A percentile compares a stretch with the other conserved stretches of the same genome.
Conservation (phyloP, 2,888 invertebrate genomes). For the Hemithea aestivaria region DNA sequence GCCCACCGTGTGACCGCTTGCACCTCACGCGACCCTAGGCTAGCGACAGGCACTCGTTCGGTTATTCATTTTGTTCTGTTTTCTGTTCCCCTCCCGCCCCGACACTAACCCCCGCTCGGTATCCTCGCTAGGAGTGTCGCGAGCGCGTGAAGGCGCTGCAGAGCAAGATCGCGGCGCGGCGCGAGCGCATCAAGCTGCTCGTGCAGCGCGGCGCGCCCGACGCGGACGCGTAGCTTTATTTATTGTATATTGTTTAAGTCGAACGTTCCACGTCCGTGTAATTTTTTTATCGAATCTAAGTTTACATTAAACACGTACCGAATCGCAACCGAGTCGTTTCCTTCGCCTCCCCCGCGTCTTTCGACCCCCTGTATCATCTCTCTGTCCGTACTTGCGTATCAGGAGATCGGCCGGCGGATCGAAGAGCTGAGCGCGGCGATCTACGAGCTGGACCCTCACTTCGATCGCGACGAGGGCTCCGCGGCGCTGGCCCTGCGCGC, state of each 20-base stretch:
- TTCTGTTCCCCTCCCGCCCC: slow-evolving; percentile 64
- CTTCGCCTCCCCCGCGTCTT: slow-evolving; percentile 34
- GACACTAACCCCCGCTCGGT: slow-evolving; percentile 65
- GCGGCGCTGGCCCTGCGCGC: slow-evolving; percentile 72
- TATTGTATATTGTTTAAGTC: too few relatives aligned
- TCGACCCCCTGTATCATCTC: slow-evolving; percentile 61
- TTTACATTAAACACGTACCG: slow-evolving; percentile 64
- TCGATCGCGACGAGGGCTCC: slow-evolving; percentile 70
- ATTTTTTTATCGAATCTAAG: slow-evolving; percentile 50
- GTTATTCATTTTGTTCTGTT: slow-evolving; percentile 60
- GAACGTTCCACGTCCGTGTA: slow-evolving; percentile 53
- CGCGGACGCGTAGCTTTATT: slow-evolving; percentile 81
- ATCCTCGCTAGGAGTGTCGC: slow-evolving; percentile 86
- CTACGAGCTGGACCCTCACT: slow-evolving; percentile 87
- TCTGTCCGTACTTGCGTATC: slow-evolving; percentile 80
- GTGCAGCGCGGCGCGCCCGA: slow-evolving; percentile 93
- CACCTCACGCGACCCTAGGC: slow-evolving; percentile 38
- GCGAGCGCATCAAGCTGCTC: slow-evolving; percentile 92
- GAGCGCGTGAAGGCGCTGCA: slow-evolving; percentile 92
- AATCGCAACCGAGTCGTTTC: slow-evolving; percentile 65
- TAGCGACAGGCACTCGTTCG: slow-evolving; percentile 51
- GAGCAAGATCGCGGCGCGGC: slow-evolving; percentile 91
- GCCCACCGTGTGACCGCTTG: slow-evolving; percentile 44
- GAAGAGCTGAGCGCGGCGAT: slow-evolving; percentile 85
- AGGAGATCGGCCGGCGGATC: slow-evolving; percentile 86